A percentile compares a stretch with the other conserved stretches of the same genome.
These are phyloP conservation scores for Pogonomyrmex barbatus DNA, from an alignment of 1,140 invertebrate species.

Conservation along the genomic window DNA sequence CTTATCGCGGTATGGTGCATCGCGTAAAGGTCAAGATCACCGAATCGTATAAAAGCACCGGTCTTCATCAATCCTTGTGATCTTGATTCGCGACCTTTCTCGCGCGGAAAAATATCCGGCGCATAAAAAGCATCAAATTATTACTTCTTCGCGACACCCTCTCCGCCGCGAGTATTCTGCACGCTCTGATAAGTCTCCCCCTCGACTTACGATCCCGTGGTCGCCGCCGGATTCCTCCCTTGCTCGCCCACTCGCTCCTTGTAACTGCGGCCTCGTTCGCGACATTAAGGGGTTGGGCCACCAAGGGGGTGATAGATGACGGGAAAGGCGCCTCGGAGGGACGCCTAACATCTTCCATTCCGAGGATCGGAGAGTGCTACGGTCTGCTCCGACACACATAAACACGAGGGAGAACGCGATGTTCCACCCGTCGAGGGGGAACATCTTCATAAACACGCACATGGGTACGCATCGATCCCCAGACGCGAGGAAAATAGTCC, in stretches of 20 bases:
- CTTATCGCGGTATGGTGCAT: neutral
- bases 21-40: constrained; percentile 32
- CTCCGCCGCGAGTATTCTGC: constrained; percentile 62
- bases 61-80: neutral
- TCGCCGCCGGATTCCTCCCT: constrained; percentile 45
- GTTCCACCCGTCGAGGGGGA: constrained; percentile 36
- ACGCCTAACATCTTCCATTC: constrained; percentile 74
- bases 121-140: constrained; percentile 43
- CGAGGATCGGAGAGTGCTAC: constrained; percentile 63
- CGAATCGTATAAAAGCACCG: neutral
- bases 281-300: constrained; percentile 66
- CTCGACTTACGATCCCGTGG: constrained; percentile 69
- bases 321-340: constrained; percentile 75
- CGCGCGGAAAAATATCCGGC: constrained; percentile 46
- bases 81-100: constrained; percentile 14
- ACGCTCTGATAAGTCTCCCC: constrained; percentile 72
- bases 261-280: constrained; percentile 55
- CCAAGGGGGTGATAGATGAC: constrained; percentile 71
- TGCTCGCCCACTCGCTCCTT: neutral
- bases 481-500: constrained; percentile 9
- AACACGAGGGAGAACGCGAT: constrained; percentile 40
- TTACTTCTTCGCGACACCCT: constrained; percentile 63
- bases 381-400: constrained; percentile 57
- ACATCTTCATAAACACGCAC: constrained; percentile 60
- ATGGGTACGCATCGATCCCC: constrained; percentile 50